Percentiles rank a stretch among this genome's conserved stretches.
phyloP scores from a whole-genome alignment of 1,140 invertebrate species.

The Drosophila ercepeae region DNA sequence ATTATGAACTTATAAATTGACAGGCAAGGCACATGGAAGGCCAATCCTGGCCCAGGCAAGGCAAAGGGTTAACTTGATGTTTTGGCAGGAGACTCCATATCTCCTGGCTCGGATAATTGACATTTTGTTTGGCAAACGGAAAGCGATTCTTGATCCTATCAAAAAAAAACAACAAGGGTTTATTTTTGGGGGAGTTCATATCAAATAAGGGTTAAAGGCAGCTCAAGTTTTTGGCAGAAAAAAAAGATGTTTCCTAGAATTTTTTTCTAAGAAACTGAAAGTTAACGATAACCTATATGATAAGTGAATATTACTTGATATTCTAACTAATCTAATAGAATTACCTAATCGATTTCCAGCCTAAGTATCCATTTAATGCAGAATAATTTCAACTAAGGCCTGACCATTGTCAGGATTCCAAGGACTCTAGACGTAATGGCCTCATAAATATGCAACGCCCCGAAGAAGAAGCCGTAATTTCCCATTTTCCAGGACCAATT shows the following conservation, averaged over 20 bases:
- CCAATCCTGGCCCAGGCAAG: not conserved
- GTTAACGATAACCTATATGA: too few relatives aligned
- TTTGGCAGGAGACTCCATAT: not conserved
- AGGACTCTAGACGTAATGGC: conserved; percentile 12
- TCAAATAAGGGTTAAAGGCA: not conserved
- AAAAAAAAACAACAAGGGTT: not conserved
- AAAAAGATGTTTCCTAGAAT: too few relatives aligned
- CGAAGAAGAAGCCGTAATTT: conserved; percentile 51
- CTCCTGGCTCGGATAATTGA: conserved; percentile 37
- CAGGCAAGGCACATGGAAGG: conserved; percentile 40
- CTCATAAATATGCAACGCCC: conserved; percentile 36
- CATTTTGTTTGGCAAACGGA: conserved; percentile 23
- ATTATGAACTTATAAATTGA: conserved; percentile 78
- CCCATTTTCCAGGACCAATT: conserved; percentile 45
- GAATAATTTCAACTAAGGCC: too few relatives aligned
- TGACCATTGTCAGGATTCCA: too few relatives aligned
- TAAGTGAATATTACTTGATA: too few relatives aligned
- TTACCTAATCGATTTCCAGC: too few relatives aligned
- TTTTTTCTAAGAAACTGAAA: too few relatives aligned
- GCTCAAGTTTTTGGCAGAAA: not conserved
- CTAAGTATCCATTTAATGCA: too few relatives aligned
- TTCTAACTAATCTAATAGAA: too few relatives aligned
- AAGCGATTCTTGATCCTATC: conserved; percentile 20
- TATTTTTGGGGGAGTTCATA: not conserved
- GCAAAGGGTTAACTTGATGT: conserved; percentile 15